These are phyloP conservation scores for Megathymus violae DNA, from an alignment of 1,140 invertebrate species.

Conservation along the genomic window DNA sequence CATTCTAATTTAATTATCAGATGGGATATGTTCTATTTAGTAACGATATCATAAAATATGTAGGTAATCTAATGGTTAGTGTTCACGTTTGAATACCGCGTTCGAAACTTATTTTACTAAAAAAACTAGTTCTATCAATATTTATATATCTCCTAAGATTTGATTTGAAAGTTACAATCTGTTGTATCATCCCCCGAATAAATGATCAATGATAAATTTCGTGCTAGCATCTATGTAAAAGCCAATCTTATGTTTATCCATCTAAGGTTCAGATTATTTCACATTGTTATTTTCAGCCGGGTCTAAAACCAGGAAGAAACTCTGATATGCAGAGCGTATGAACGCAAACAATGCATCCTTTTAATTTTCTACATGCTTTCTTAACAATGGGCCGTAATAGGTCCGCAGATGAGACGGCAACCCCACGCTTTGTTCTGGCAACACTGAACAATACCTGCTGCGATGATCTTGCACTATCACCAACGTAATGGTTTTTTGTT, in stretches of 20 bases:
- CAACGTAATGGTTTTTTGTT: slow-evolving; percentile 74
- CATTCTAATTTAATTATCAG: too few relatives aligned
- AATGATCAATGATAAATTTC: too few relatives aligned
- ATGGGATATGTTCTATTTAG: too few relatives aligned
- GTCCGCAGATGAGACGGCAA: slow-evolving; percentile 71
- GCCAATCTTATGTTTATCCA: neutral
- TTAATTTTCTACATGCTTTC: slow-evolving; percentile 75
- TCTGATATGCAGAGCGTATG: slow-evolving; percentile 53
- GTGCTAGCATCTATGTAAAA: too few relatives aligned
- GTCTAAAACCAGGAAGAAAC: slow-evolving; percentile 39
- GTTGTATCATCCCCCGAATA: too few relatives aligned
- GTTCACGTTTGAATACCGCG: too few relatives aligned
- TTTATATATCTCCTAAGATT: too few relatives aligned
- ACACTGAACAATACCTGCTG: slow-evolving; percentile 75
- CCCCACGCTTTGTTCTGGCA: slow-evolving; percentile 68
- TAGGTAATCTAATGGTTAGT: too few relatives aligned
- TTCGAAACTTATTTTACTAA: too few relatives aligned
- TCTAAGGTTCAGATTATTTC: slow-evolving; percentile 2
- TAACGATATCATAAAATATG: too few relatives aligned
- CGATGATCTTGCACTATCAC: slow-evolving; percentile 78
- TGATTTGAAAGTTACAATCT: too few relatives aligned
- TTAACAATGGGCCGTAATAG: slow-evolving; percentile 74
- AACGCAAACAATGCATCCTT: slow-evolving; percentile 71
- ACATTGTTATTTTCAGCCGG: neutral
- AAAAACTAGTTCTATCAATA: too few relatives aligned